Evolutionary conservation across 1,140 invertebrate species (phyloP).

Genomic region (Drosophila kanapiae): DNA sequence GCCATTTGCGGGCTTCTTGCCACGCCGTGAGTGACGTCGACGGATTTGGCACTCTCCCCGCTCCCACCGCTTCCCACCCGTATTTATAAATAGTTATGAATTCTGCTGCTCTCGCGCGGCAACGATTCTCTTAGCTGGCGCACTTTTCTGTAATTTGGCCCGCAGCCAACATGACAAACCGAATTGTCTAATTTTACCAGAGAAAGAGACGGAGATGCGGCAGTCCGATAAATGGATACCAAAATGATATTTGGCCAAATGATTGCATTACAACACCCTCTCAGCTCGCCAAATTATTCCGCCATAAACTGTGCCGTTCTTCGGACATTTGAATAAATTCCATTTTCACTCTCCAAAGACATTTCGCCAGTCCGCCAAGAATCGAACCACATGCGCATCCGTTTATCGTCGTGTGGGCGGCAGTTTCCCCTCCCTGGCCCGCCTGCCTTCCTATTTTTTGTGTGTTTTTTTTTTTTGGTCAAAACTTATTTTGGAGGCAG

Average conservation of each 20-base stretch:
- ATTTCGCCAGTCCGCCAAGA: conserved; percentile 36
- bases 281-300: conserved; percentile 22
- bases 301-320: conserved; percentile 19
- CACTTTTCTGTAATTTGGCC: conserved; percentile 72
- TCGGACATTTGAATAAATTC: conserved; percentile 9
- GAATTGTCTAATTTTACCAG: conserved; percentile 77
- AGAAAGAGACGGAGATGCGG: conserved; percentile 24
- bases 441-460: not conserved
- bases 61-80: conserved; percentile 13
- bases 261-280: conserved; percentile 41
- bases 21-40: conserved; percentile 66
- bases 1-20: conserved; percentile 73
- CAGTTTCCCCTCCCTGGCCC: not conserved
- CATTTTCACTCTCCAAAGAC: conserved; percentile 36
- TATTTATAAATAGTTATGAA: conserved; percentile 66
- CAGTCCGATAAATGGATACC: conserved; percentile 17
- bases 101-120: conserved; percentile 41
- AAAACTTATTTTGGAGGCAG: conserved; percentile 49
- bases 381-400: conserved; percentile 54
- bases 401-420: conserved; percentile 59
- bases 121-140: conserved; percentile 45
- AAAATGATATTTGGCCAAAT: conserved; percentile 48
- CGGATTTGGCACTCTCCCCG: conserved; percentile 38
- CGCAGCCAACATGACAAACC: conserved; percentile 75
- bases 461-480: conserved; percentile 48